Percentiles rank a stretch among this genome's conserved stretches.
phyloP scores from a whole-genome alignment of 2,113 vertebrate species.

The Indicator maculatus region DNA sequence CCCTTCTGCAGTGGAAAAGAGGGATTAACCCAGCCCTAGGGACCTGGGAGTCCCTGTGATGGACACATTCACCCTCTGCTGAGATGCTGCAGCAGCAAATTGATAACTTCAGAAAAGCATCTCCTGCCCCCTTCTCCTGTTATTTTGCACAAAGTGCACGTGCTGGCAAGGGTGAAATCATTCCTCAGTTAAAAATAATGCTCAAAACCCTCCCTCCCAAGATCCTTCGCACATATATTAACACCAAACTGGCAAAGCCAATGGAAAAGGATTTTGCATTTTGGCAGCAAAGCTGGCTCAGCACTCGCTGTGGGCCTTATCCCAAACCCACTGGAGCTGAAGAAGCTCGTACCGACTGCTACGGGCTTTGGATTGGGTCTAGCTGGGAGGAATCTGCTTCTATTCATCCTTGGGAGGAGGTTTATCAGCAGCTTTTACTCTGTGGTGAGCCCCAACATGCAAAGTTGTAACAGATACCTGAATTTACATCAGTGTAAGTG shows the following conservation, averaged over 20 bases:
- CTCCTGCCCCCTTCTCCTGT: not conserved
- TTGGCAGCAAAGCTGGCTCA: conserved; percentile 53
- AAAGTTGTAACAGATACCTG: conserved; percentile 49
- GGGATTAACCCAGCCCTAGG: not conserved
- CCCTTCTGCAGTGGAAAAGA: not conserved
- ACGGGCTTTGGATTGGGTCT: not conserved
- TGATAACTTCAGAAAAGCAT: not conserved
- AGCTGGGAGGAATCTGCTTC: not conserved
- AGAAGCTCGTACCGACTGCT: not conserved
- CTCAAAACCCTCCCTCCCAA: not conserved
- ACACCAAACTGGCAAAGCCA: conserved; percentile 66
- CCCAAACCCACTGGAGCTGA: conserved; percentile 63
- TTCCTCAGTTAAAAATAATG: not conserved
- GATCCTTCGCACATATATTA: conserved; percentile 63
- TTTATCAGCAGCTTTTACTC: conserved; percentile 45
- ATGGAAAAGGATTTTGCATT: conserved; percentile 67
- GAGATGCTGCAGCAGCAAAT: not conserved
- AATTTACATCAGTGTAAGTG: conserved; percentile 55
- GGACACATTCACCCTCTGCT: not conserved
- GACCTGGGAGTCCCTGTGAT: not conserved
- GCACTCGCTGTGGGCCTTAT: not conserved
- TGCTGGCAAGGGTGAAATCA: conserved; percentile 25
- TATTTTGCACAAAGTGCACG: not conserved
- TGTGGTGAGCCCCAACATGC: not conserved
- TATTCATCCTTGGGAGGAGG: not conserved